Evolutionary conservation across 2,113 vertebrate genomes (phyloP).

Genomic region (Poecilia latipinna): DNA sequence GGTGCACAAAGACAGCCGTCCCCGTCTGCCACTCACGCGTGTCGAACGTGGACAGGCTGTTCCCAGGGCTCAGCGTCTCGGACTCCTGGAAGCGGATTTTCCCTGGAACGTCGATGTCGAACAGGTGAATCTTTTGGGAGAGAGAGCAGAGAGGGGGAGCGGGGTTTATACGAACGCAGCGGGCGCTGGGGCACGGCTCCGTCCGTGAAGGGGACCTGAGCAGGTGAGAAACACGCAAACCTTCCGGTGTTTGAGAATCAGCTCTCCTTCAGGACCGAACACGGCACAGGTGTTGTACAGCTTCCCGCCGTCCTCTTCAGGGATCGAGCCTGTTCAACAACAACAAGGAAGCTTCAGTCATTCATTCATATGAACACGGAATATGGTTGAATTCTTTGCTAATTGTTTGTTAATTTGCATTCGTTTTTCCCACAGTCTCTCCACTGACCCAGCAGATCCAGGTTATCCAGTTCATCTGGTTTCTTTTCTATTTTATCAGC

Average conservation of each 20-base stretch:
- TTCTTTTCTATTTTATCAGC: background rate
- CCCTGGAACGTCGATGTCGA: slow-evolving; percentile 94
- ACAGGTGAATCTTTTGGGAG: slow-evolving; percentile 90
- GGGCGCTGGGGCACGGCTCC: background rate
- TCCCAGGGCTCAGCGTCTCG: slow-evolving; percentile 89
- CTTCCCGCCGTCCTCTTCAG: slow-evolving; percentile 91
- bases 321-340: slow-evolving; percentile 89
- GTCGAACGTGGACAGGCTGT: slow-evolving; percentile 88
- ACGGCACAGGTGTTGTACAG: slow-evolving; percentile 92
- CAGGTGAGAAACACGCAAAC: slow-evolving; percentile 64
- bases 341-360: background rate
- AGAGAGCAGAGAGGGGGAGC: slow-evolving; percentile 5
- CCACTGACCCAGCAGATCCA: too few species aligned
- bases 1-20: too few species aligned
- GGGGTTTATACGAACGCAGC: background rate
- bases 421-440: too few species aligned
- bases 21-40: slow-evolving; percentile 84
- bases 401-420: background rate
- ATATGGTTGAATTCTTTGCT: background rate
- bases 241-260: slow-evolving; percentile 93
- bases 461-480: background rate
- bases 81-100: slow-evolving; percentile 97
- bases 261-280: slow-evolving; percentile 90
- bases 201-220: background rate
- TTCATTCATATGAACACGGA: background rate